These are phyloP conservation scores for Rhabditophanes sp. DNA, from an alignment of 2,888 invertebrate genomes.

Conservation along the genomic window DNA sequence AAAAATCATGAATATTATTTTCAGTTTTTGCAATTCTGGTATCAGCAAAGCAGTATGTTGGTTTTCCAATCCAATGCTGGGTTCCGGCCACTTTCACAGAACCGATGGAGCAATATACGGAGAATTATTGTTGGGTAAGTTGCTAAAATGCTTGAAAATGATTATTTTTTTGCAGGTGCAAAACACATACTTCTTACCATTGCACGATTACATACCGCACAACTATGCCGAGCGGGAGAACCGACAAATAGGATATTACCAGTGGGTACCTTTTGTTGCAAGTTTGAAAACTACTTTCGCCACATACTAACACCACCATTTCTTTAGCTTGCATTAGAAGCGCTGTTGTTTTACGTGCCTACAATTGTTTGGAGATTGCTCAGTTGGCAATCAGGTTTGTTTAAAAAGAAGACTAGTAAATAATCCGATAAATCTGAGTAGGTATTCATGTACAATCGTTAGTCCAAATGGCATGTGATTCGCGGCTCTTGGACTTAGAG, in stretches of 20 bases:
- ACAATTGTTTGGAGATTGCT: constrained; percentile 44
- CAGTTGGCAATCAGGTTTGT: constrained; percentile 43
- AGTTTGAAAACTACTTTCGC: constrained; percentile 4
- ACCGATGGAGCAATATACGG: constrained; percentile 44
- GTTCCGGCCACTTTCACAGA: constrained; percentile 45
- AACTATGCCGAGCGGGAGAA: constrained; percentile 40
- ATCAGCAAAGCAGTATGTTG: constrained; percentile 43
- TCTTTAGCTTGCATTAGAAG: constrained; percentile 42
- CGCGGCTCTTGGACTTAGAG: constrained; percentile 39
- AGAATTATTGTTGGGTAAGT: constrained; percentile 45
- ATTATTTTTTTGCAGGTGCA: constrained; percentile 8
- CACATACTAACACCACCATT: constrained; percentile 40
- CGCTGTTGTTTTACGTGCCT: constrained; percentile 43
- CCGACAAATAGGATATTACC: constrained; percentile 42
- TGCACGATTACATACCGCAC: constrained; percentile 43
- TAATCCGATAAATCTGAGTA: constrained; percentile 13
- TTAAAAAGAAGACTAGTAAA: background rate
- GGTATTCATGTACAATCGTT: constrained; percentile 44
- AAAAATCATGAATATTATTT: no score
- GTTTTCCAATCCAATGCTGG: constrained; percentile 44
- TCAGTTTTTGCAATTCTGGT: constrained; percentile 43
- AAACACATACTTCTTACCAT: constrained; percentile 43
- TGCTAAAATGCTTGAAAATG: background rate
- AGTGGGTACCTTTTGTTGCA: constrained; percentile 9
- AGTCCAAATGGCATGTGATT: constrained; percentile 45